Percentiles rank a stretch among this genome's conserved stretches.
Evolutionary conservation across 2,888 invertebrate genomes (phyloP).

Genomic region (Diloba caeruleocephala): DNA sequence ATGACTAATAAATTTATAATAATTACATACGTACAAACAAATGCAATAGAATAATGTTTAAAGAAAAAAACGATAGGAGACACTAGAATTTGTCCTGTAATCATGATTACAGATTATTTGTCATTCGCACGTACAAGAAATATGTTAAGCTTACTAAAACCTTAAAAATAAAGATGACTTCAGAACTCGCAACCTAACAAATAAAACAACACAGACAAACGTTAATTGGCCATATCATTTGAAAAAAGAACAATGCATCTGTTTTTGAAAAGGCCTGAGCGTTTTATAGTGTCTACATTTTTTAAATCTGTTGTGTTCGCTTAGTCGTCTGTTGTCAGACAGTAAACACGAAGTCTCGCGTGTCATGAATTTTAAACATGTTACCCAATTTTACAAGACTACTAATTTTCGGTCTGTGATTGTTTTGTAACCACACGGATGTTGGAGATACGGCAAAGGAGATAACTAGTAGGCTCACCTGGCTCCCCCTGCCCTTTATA

Average conservation of each 20-base stretch:
- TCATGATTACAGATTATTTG: too few species aligned
- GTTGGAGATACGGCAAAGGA: not conserved
- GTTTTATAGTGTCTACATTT: constrained; percentile 11
- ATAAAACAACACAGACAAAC: not conserved
- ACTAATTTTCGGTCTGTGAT: constrained; percentile 25
- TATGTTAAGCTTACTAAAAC: too few species aligned
- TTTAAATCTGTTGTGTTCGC: constrained; percentile 18
- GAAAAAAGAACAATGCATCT: not conserved
- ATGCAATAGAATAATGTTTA: too few species aligned
- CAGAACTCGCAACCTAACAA: not conserved
- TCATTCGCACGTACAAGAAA: too few species aligned
- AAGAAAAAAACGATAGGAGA: too few species aligned
- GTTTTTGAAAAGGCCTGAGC: not conserved
- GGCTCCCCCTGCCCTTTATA: too few species aligned
- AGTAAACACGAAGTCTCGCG: constrained; percentile 43
- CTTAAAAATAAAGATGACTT: too few species aligned
- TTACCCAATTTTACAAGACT: constrained; percentile 56
- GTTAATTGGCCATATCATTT: not conserved
- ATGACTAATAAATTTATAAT: too few species aligned
- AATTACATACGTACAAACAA: too few species aligned
- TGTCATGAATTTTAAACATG: constrained; percentile 54
- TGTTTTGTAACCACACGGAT: constrained; percentile 2
- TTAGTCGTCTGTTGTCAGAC: constrained; percentile 33
- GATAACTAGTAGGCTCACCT: too few species aligned
- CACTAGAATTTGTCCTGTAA: too few species aligned